Evolutionary conservation across 2,797 vertebrate species (phyloP), one percentile per base, ranked within the genome.

Genomic region (Scleropages formosus): DNA sequence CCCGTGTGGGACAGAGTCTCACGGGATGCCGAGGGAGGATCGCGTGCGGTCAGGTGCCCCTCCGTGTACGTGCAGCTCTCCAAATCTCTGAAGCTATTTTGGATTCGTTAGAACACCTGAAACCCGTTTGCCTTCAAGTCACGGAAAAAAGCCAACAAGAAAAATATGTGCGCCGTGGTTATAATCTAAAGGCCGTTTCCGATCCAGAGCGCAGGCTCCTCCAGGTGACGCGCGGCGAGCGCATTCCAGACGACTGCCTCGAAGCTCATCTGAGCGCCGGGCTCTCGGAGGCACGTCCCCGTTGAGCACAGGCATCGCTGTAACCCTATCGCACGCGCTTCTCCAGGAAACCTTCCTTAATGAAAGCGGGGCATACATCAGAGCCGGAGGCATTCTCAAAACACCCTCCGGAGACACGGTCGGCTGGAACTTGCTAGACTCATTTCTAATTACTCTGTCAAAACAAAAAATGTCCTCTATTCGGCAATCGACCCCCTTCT

Each of bases 151-250:
- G 56, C 49, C 49, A 10, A 7, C 49, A 20, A 18, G 16, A 69
- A 22, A 46, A 22, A 22, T 27, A 24, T 15, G 49, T 20, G 49
- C 22, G 53, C 16, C n/a, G n/a, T n/a, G n/a, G n/a, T 70, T 53
- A 27, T 49, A 24, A 59, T 27, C 20, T 16, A 71, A 13, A 39
- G 8, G 51, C 53, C 8, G 26, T 58, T 18, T 53, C 49, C 8
- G 56, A 56, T n/a, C 3, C 58, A 31, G 16, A 58, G 18, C 10
- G 46, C 24, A 20, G 44, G 26, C 64, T 72, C 58, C 65, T 64
- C 11, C 67, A 49, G 75, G 63, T 78, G 80, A 78, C 72, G 70
- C 79, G 31, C 26, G 39, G 67, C 82, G 77, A 78, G 73, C 53
- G 62, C 67, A 74, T 75, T 77, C 47, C 74, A 46, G 60, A 64